These are phyloP conservation scores for Agrilus planipennis DNA, from an alignment of 1,140 invertebrate species.

Conservation along the genomic window DNA sequence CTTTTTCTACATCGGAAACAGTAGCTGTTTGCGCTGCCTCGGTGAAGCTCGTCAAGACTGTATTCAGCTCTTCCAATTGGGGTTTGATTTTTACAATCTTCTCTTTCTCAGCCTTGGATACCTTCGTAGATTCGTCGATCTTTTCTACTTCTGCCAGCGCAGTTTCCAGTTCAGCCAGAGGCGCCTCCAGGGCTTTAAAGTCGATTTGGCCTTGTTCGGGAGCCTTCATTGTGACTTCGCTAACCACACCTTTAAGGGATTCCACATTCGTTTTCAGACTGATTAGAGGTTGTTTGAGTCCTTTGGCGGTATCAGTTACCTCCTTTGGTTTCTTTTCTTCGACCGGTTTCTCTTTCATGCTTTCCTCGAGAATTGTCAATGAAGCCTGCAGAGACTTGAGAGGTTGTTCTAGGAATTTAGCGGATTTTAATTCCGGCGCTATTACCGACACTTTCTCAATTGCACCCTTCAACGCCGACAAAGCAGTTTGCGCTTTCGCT, in stretches of 20 bases:
- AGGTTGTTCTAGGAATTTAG: too few species aligned
- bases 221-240: not conserved
- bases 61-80: not conserved
- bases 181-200: too few species aligned
- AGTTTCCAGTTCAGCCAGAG: too few species aligned
- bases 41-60: not conserved
- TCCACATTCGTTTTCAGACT: not conserved
- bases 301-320: slow-evolving; percentile 1
- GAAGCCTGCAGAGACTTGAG: not conserved
- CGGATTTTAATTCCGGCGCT: not conserved
- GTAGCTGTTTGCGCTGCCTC: not conserved
- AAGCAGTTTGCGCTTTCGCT: not conserved
- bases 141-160: too few species aligned
- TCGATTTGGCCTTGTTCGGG: too few species aligned
- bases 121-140: too few species aligned
- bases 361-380: not conserved
- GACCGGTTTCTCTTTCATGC: not conserved
- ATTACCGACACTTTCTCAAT: not conserved
- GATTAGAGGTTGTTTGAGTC: slow-evolving; percentile 3
- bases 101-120: too few species aligned
- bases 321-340: not conserved
- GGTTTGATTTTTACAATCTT: not conserved
- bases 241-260: slow-evolving; percentile 5
- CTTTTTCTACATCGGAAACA: too few species aligned
- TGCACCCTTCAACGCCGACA: not conserved